phyloP scores from a whole-genome alignment of 2,797 vertebrate species.

The Tachyglossus aculeatus region DNA sequence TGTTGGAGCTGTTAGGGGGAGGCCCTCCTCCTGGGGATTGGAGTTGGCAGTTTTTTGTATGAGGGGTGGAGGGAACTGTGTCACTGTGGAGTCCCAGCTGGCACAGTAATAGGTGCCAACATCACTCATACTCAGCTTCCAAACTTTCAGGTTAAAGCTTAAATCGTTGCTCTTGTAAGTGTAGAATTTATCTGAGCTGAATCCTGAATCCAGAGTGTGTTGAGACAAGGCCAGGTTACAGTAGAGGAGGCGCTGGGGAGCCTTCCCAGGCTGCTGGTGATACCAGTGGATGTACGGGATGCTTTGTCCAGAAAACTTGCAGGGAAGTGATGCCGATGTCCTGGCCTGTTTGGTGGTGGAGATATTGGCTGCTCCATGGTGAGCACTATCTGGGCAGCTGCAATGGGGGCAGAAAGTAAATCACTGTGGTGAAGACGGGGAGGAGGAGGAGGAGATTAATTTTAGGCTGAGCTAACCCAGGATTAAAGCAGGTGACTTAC shows the following conservation, averaged over 20 bases:
- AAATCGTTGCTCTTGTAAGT: rapidly evolving
- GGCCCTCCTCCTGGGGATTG: too few relatives aligned
- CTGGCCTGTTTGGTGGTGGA: neutral
- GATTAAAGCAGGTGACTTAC: neutral
- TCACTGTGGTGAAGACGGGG: too few relatives aligned
- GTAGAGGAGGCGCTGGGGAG: neutral
- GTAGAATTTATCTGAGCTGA: neutral
- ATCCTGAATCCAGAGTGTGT: rapidly evolving
- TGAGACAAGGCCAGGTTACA: rapidly evolving
- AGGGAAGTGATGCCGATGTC: neutral
- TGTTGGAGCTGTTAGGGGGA: too few relatives aligned
- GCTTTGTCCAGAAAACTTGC: rapidly evolving
- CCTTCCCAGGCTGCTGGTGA: rapidly evolving
- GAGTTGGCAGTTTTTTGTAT: neutral
- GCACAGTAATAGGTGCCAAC: conserved; percentile 49
- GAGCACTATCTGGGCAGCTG: neutral
- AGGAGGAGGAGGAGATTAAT: neutral
- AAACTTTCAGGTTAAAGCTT: conserved; percentile 9
- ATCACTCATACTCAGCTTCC: neutral
- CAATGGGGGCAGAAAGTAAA: neutral
- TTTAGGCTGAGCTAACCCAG: neutral
- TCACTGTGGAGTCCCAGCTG: conserved; percentile 13
- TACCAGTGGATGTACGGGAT: conserved; percentile 50
- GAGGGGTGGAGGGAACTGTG: neutral
- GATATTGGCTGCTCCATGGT: neutral